These are phyloP conservation scores for Charina bottae DNA, from an alignment of 2,113 vertebrate genomes.

Conservation along the genomic window DNA sequence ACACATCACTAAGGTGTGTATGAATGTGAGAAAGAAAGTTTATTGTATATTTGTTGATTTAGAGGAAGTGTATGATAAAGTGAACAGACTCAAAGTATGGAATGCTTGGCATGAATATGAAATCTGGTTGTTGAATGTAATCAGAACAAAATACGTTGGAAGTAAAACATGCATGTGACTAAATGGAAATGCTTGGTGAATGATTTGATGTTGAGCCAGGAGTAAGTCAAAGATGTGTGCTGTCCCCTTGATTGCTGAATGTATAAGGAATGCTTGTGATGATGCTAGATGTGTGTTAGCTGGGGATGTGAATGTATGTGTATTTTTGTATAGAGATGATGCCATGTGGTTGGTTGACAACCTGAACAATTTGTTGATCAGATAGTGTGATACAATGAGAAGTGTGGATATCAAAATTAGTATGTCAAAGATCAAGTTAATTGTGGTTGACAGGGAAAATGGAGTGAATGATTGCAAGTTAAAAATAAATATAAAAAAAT, in stretches of 20 bases:
- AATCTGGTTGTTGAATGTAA: background rate
- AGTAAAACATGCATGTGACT: background rate
- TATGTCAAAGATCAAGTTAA: background rate
- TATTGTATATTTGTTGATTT: background rate
- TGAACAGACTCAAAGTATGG: background rate
- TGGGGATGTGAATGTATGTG: background rate
- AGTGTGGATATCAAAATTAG: background rate
- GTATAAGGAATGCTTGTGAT: background rate
- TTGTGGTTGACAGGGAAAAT: background rate
- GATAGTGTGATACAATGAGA: background rate
- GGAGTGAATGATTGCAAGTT: background rate
- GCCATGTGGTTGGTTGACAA: background rate
- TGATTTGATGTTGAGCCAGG: background rate
- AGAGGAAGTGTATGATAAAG: background rate
- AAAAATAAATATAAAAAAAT: background rate
- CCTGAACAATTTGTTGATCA: background rate
- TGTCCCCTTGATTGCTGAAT: background rate
- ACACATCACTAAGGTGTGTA: background rate
- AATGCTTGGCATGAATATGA: background rate
- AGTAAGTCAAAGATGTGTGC: background rate
- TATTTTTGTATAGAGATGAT: background rate
- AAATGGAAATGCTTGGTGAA: background rate
- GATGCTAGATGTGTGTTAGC: background rate
- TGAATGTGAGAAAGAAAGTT: background rate
- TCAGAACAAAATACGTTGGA: background rate